Conservation (phyloP, 2,113 vertebrate genomes). For the Steatornis caripensis region DNA sequence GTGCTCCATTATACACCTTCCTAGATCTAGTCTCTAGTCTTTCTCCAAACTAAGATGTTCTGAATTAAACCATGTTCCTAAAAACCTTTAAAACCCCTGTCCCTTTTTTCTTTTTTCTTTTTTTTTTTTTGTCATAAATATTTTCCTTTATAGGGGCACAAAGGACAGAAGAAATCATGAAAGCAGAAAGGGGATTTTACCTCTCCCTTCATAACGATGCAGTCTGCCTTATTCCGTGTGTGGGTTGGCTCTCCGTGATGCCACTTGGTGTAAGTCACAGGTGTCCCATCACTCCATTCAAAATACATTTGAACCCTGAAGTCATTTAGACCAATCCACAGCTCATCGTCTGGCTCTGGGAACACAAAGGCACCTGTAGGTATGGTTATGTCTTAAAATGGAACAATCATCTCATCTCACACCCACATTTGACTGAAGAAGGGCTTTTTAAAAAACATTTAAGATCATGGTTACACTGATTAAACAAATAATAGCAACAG, state of each 20-base stretch:
- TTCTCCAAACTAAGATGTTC: not conserved
- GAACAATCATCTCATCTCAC: not conserved
- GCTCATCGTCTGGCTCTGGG: constrained; percentile 77
- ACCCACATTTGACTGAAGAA: not conserved
- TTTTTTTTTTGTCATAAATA: not conserved
- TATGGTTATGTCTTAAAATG: not conserved
- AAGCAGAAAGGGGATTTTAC: constrained; percentile 55
- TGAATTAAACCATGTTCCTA: not conserved
- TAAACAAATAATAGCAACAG: not conserved
- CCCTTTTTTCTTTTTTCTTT: not conserved
- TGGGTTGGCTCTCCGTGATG: constrained; percentile 82
- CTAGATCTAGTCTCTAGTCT: not conserved
- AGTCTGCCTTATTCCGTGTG: constrained; percentile 81
- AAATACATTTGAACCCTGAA: constrained; percentile 84
- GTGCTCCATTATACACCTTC: not conserved
- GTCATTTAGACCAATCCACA: constrained; percentile 94
- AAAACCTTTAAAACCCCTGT: not conserved
- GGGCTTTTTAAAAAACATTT: not conserved
- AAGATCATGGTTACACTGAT: not conserved
- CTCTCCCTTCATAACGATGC: constrained; percentile 85
- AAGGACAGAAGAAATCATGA: not conserved
- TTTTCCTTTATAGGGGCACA: not conserved
- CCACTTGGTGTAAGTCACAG: constrained; percentile 91
- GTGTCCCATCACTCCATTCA: constrained; percentile 90
- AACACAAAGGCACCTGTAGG: not conserved